A percentile compares a stretch with the other conserved stretches of the same genome.
Conservation (phyloP, 2,888 invertebrate genomes). For the Emmelina monodactyla region DNA sequence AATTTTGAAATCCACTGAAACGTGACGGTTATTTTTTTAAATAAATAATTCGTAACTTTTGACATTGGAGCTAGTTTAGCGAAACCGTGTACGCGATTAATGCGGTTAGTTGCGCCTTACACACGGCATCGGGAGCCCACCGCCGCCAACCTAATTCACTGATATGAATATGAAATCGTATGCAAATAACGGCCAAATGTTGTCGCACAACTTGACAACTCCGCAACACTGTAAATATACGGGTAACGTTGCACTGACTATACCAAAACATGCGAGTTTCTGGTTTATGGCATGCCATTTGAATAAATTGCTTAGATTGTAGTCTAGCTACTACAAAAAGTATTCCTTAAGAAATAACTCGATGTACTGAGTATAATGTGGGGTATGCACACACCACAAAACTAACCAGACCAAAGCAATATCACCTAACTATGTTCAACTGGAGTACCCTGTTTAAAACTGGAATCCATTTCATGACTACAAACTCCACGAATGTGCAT, state of each 20-base stretch:
- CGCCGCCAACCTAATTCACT: slow-evolving; percentile 37
- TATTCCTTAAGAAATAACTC: slow-evolving; percentile 1
- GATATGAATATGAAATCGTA: slow-evolving; percentile 60
- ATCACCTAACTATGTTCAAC: slow-evolving; percentile 47
- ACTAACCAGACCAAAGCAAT: slow-evolving; percentile 50
- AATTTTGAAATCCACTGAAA: too few species aligned
- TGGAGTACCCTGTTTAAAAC: slow-evolving; percentile 52
- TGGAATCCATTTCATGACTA: slow-evolving; percentile 53
- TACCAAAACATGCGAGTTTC: slow-evolving; percentile 45
- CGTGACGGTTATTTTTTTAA: too few species aligned
- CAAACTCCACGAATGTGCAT: slow-evolving; percentile 51
- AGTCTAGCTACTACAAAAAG: slow-evolving; percentile 25
- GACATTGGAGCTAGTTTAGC: slow-evolving; percentile 38
- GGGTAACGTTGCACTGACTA: slow-evolving; percentile 39
- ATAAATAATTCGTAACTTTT: too few species aligned
- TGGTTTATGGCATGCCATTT: slow-evolving; percentile 39
- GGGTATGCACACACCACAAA: slow-evolving; percentile 28
- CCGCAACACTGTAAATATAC: slow-evolving; percentile 49
- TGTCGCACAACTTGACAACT: slow-evolving; percentile 49
- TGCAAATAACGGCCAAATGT: slow-evolving; percentile 52
- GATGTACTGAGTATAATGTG: slow-evolving; percentile 12
- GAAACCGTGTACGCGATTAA: slow-evolving; percentile 3
- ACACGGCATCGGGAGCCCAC: slow-evolving; percentile 16
- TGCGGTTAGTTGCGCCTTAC: slow-evolving; percentile 7
- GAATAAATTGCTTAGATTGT: slow-evolving; percentile 48